These are phyloP conservation scores for Ictidomys tridecemlineatus DNA, from an alignment of 2,113 vertebrate species.

Conservation along the genomic window DNA sequence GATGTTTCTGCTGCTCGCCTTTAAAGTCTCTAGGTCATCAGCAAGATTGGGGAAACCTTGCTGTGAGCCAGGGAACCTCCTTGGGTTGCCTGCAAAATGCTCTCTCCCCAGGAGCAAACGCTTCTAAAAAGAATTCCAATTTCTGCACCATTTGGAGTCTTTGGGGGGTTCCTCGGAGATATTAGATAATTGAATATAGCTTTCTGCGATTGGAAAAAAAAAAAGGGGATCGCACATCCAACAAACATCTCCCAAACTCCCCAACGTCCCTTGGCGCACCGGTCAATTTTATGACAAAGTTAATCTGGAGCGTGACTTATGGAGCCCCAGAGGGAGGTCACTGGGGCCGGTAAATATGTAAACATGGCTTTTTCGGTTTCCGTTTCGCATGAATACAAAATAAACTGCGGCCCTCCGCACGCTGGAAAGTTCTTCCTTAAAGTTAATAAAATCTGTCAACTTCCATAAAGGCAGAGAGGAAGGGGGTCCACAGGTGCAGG, in stretches of 20 bases:
- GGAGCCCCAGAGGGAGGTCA: constrained; percentile 74
- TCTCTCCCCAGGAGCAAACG: not conserved
- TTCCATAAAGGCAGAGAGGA: constrained; percentile 87
- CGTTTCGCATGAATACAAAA: constrained; percentile 82
- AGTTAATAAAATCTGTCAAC: constrained; percentile 91
- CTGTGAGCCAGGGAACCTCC: not conserved
- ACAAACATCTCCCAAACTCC: not conserved
- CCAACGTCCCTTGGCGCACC: constrained; percentile 50
- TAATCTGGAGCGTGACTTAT: constrained; percentile 64
- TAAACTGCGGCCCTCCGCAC: constrained; percentile 83
- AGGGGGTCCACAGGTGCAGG: constrained; percentile 89
- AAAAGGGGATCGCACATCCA: constrained; percentile 20
- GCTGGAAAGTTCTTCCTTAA: constrained; percentile 88
- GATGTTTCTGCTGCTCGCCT: not conserved
- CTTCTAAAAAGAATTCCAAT: constrained; percentile 66
- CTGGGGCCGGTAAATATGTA: constrained; percentile 80
- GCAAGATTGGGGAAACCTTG: not conserved
- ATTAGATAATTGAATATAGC: constrained; percentile 78
- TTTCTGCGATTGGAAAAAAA: constrained; percentile 20
- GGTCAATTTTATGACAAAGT: constrained; percentile 79
- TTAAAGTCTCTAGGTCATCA: not conserved
- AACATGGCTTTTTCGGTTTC: constrained; percentile 78
- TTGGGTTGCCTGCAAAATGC: constrained; percentile 3
- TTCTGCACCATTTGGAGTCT: constrained; percentile 64
- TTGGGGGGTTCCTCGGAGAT: constrained; percentile 62